Base-by-base conservation (phyloP, 2,888 invertebrate species). In the Mesochorus sp. region DNA sequence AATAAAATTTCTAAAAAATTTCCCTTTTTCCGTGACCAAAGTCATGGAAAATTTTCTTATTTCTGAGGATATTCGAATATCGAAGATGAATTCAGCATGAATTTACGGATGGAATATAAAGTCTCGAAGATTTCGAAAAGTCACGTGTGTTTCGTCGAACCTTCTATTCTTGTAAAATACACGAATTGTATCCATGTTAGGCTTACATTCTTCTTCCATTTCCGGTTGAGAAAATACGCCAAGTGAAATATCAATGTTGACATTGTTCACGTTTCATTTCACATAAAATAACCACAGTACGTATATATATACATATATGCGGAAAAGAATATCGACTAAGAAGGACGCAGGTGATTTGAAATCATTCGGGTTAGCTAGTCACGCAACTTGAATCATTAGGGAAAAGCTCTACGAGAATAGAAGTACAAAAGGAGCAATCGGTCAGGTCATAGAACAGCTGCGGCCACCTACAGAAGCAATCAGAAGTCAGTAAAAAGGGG, bases 401-500 rank as follows among this genome's bases (percentile, higher is more conserved):
- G 76, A 78, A 83, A 81, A 85, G 83, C 84, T 79, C 81, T 77
- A 47, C n/a, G 19, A 4, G 42, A 3, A 44, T 21, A n/a, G 42
- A 47, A 34, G 19, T 14, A 83, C 81, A 83, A 85, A 84, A 85
- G 80, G 83, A 81, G 72, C 82, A 86, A 86, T 88, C 85, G 87
- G 87, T 88, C 87, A 82, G 83, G 81, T 85, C 81, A 81, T 70
- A 82, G 83, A 86, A 85, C 87, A 88, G 85, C 86, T 86, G n/a
- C n/a, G 88, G 84, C 80, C 84, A 81, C 84, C 82, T 82, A 85
- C 86, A 84, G 84, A 86, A 88, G 86, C 88, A 88, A 88, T 88
- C 88, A 86, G 83, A 84, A 88, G 86, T 86, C 87, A 82, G 81
- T 81, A 83, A 82, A 55, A 49, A 79, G 82, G 82, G 80, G 42